Base-by-base conservation (phyloP, 2,888 invertebrate genomes). In the Falcaria lacertinaria region DNA sequence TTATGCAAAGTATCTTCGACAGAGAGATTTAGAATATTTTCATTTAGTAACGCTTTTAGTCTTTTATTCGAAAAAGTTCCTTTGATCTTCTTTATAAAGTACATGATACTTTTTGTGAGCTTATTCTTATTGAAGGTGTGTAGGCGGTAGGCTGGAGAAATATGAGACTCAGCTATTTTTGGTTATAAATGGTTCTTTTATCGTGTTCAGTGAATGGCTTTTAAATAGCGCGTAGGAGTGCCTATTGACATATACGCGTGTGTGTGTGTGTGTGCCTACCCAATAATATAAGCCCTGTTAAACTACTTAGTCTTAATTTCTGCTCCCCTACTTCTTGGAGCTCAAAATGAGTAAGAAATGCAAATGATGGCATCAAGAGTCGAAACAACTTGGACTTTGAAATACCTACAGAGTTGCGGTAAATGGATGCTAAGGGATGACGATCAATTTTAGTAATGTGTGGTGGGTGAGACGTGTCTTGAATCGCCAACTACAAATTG, bases 401-500 rank as follows among this genome's bases (percentile, higher is more conserved):
- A n/a, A n/a, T n/a, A n/a, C 28, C 3, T 11, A 28, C 37, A 14
- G 22, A 15, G 37, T 25, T 37, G 14, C 22, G 22, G 22, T 35
- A 43, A 48, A 52, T 46, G 50, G 41, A 44, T 41, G 14, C 36
- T 42, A 15, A 37, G 52, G 49, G 50, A 60, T 62, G 46, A 61
- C 56, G 60, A 66, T 61, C 66, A 68, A 72, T 74, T n/a, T 68
- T 68, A 60, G 68, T 74, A 77, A 75, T 74, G 73, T 66, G 54
- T 43, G 45, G 74, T 74, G 73, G 67, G 54, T 43, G 45, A 48
- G 46, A 63, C 61, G 52, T 57, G 55, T 50, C 53, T 52, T 35
- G 46, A 55, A 60, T 48, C 52, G 50, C 41, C 45, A 51, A 49
- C 47, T 42, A 48, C 55, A 72, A 73, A 75, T 72, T 71, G 68